Evolutionary conservation across 2,113 vertebrate species (phyloP), one percentile per base, ranked within the genome.

Genomic region (Petrocephalus zakoni): DNA sequence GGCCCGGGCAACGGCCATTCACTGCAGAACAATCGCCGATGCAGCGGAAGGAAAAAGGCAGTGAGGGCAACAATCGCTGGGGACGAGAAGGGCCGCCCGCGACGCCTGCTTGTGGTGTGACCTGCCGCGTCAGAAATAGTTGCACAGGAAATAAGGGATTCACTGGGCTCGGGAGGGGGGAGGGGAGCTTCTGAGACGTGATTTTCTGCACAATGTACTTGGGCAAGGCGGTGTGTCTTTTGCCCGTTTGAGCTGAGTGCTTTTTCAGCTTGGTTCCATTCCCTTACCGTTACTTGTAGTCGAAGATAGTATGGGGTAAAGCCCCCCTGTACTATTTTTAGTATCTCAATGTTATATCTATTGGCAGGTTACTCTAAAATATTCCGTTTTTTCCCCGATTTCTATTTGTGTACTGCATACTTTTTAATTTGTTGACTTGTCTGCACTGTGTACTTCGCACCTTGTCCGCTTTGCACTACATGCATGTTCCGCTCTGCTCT

Each of bases 31-130:
- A 88, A 88, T 88, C 25, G 29, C 55, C n/a, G 68, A 56, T 64
- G n/a, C 46, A 81, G 52, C 47, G 87, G 87, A 88, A 88, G 87
- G 87, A 88, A 88, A 19, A 42, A 13, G 29, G 68, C 72, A 55
- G 64, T 3, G 29, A 42, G 68, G 49, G 51, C 49, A 88, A 88
- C 88, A 88, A 84, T 61, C 51, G 5, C 37, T 21, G 19, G 52
- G 53, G 53, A 88, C 25, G 34, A 88, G 47, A 75, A 55, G 3
- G 34, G 56, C 51, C 21, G 78, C 78, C 53, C 49, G 17, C 37
- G 13, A 37, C 53, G 22, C 56, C 17, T 22, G 53, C 86, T 46
- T 88, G 21, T 51, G 72, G 72, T 78, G n/a, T 72, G 87, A 53
- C 87, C 88, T 46, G 75, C 51, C 53, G 15, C 49, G 53, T 83